Percentiles rank a stretch among this genome's conserved stretches.
Evolutionary conservation across 2,888 invertebrate species (phyloP).

Genomic region (Malachius bipustulatus): DNA sequence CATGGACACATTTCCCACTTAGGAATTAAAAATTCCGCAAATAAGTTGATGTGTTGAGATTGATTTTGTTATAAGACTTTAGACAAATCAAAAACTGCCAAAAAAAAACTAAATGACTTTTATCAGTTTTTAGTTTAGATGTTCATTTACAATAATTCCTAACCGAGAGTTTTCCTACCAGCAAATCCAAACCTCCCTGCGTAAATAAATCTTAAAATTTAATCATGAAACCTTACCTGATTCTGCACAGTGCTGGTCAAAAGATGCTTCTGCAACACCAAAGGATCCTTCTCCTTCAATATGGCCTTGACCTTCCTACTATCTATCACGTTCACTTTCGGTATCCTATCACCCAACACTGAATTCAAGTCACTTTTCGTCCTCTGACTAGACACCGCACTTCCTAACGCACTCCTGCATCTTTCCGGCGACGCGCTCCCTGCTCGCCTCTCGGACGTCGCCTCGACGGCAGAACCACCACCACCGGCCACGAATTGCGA

Average conservation of each 20-base stretch:
- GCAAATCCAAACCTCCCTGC: no score
- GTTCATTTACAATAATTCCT: no score
- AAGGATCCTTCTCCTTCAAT: slow-evolving; percentile 66
- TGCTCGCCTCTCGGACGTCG: neutral
- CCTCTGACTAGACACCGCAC: slow-evolving; percentile 28
- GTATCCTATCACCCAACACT: slow-evolving; percentile 51
- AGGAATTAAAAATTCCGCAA: no score
- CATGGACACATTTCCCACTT: no score
- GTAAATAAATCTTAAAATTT: no score
- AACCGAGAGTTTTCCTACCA: no score
- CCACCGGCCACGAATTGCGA: slow-evolving; percentile 38
- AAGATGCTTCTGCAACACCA: slow-evolving; percentile 74
- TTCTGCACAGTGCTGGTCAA: slow-evolving; percentile 72
- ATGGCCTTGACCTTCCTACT: slow-evolving; percentile 71
- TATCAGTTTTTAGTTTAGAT: no score
- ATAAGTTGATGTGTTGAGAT: no score
- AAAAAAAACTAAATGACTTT: no score
- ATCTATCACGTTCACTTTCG: slow-evolving; percentile 55
- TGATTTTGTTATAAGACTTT: no score
- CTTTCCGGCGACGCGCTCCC: neutral
- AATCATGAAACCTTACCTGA: slow-evolving; percentile 64
- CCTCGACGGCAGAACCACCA: no score
- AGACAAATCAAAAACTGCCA: no score
- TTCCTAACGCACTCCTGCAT: neutral
- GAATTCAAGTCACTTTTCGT: slow-evolving; percentile 54